phyloP scores from a whole-genome alignment of 2,113 vertebrate genomes.

The Catharus minimus region DNA sequence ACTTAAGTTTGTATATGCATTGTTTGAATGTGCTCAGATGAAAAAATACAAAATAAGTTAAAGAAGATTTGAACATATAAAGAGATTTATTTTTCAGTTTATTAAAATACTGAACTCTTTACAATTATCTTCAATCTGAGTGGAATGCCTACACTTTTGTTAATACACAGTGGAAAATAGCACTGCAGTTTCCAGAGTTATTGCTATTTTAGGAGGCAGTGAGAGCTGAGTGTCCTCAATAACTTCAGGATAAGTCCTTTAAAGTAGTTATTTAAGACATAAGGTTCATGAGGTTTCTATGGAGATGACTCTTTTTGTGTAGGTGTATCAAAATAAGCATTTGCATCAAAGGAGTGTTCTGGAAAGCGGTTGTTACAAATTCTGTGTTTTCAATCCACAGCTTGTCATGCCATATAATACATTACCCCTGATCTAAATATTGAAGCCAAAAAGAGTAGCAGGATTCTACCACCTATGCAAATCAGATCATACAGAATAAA shows the following conservation, averaged over 20 bases:
- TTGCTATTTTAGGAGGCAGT: slow-evolving; percentile 7
- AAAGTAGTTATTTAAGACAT: slow-evolving; percentile 52
- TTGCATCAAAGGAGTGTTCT: slow-evolving; percentile 26
- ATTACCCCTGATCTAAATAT: background rate
- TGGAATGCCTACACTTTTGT: background rate
- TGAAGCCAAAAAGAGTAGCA: background rate
- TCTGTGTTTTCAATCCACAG: background rate
- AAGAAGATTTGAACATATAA: background rate
- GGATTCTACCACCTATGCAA: slow-evolving; percentile 21
- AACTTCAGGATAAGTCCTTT: slow-evolving; percentile 43
- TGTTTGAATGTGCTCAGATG: background rate
- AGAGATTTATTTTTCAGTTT: slow-evolving; percentile 5
- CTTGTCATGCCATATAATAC: background rate
- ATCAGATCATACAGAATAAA: slow-evolving; percentile 34
- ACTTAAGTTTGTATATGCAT: background rate
- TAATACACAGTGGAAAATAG: slow-evolving; percentile 10
- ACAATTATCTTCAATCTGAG: background rate
- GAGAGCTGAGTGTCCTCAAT: slow-evolving; percentile 10
- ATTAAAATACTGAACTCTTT: background rate
- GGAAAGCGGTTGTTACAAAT: background rate
- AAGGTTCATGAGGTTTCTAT: slow-evolving; percentile 49
- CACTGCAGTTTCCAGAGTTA: slow-evolving; percentile 15
- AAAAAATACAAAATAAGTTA: background rate
- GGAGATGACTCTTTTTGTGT: slow-evolving; percentile 33
- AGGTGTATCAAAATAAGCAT: slow-evolving; percentile 44